Conservation (phyloP, 1,140 invertebrate genomes). For the Magallana angulata region DNA sequence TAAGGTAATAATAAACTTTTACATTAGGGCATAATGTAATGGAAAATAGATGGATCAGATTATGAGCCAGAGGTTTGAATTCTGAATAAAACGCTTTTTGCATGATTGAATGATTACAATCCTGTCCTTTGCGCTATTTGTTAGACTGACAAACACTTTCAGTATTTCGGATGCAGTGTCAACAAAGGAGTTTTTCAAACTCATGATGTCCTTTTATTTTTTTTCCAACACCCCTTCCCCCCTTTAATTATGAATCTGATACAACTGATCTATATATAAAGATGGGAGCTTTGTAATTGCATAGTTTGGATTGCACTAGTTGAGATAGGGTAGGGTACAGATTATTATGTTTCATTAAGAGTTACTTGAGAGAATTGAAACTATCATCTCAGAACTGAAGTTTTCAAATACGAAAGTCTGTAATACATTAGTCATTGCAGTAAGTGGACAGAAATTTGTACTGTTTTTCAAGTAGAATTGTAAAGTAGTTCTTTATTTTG, state of each 20-base stretch:
- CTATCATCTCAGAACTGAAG: slow-evolving; percentile 20
- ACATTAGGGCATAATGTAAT: slow-evolving; percentile 28
- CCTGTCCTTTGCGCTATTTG: not conserved
- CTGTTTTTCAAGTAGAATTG: slow-evolving; percentile 28
- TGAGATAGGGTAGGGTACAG: not conserved
- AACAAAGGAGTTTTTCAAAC: too few species aligned
- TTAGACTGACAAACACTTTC: not conserved
- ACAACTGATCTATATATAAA: not conserved
- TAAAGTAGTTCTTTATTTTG: slow-evolving; percentile 29
- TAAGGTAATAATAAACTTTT: slow-evolving; percentile 35
- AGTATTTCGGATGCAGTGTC: too few species aligned
- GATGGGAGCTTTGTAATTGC: not conserved
- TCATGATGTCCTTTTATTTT: too few species aligned
- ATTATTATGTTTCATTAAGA: not conserved
- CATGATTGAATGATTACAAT: slow-evolving; percentile 10
- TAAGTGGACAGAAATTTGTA: slow-evolving; percentile 17
- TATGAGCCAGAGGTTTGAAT: slow-evolving; percentile 20
- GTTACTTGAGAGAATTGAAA: slow-evolving; percentile 29
- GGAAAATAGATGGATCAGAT: slow-evolving; percentile 21
- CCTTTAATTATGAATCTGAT: not conserved
- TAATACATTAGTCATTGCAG: slow-evolving; percentile 23
- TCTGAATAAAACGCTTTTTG: slow-evolving; percentile 7
- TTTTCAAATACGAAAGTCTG: slow-evolving; percentile 20
- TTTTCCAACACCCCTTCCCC: too few species aligned
- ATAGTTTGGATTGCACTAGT: not conserved